Conservation (phyloP, 2,113 vertebrate species). For the Salvator merianae region DNA sequence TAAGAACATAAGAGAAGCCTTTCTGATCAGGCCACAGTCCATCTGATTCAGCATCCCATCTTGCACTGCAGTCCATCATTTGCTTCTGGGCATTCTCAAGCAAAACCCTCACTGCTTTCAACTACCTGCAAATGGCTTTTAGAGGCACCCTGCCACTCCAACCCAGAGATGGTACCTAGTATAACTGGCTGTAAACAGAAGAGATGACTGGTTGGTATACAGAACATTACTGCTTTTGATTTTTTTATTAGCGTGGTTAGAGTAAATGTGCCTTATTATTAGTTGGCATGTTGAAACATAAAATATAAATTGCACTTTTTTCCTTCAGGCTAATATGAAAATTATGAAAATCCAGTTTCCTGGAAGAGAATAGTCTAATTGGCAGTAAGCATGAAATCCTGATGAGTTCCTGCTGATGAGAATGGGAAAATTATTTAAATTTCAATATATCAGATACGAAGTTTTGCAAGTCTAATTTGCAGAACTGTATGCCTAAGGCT, state of each 20-base stretch:
- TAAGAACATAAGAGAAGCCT: neutral
- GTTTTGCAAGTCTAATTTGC: neutral
- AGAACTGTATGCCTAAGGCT: neutral
- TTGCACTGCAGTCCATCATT: no score
- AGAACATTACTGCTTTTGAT: neutral
- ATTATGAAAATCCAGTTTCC: conserved; percentile 6
- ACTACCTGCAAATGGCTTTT: no score
- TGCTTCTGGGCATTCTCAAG: no score
- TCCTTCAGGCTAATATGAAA: neutral
- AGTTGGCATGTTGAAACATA: conserved; percentile 5
- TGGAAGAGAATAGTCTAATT: neutral
- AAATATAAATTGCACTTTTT: neutral
- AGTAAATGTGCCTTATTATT: neutral
- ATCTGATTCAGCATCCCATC: no score
- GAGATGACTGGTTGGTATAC: neutral
- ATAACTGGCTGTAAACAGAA: neutral
- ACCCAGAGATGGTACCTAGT: no score
- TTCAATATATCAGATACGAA: neutral
- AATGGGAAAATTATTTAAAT: neutral
- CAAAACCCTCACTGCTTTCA: no score
- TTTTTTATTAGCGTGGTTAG: neutral
- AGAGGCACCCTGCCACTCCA: no score
- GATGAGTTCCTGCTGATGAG: neutral
- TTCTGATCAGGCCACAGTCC: neutral
- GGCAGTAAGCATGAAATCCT: conserved; percentile 5